These are phyloP conservation scores for Palythoa caribaeorum DNA, from an alignment of 92 coral and sea anemone species.

Conservation along the genomic window DNA sequence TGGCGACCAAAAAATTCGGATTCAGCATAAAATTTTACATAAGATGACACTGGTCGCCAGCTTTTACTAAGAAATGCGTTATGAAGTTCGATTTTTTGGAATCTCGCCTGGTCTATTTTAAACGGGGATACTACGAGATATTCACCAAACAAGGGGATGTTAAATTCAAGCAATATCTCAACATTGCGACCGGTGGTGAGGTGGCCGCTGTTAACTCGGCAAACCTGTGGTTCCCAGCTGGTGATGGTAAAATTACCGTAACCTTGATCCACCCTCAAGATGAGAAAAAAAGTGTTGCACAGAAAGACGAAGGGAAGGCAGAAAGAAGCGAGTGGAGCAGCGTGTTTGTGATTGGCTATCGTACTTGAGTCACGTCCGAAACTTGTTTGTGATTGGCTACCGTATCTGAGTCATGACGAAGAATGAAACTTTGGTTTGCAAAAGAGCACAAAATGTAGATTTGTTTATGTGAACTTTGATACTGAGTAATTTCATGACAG, in stretches of 20 bases:
- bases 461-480: no score
- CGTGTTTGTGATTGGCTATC: conserved; percentile 62
- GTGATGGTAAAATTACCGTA: conserved; percentile 56
- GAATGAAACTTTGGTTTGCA: no score
- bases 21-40: no score
- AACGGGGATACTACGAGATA: conserved; percentile 70
- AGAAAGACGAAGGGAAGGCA: neutral
- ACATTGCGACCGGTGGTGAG: conserved; percentile 65
- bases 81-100: no score
- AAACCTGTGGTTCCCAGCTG: conserved; percentile 74
- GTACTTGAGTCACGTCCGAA: neutral
- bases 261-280: conserved; percentile 53
- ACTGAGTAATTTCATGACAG: no score
- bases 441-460: no score
- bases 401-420: neutral
- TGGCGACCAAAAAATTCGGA: no score
- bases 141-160: conserved; percentile 46
- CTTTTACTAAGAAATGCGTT: no score
- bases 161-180: conserved; percentile 64
- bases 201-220: conserved; percentile 67
- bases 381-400: neutral
- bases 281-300: conserved; percentile 38
- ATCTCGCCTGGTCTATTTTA: no score
- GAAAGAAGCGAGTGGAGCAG: conserved; percentile 49
- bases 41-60: no score